Conservation (phyloP, 2,888 invertebrate species). For the Tetragonula carbonaria region DNA sequence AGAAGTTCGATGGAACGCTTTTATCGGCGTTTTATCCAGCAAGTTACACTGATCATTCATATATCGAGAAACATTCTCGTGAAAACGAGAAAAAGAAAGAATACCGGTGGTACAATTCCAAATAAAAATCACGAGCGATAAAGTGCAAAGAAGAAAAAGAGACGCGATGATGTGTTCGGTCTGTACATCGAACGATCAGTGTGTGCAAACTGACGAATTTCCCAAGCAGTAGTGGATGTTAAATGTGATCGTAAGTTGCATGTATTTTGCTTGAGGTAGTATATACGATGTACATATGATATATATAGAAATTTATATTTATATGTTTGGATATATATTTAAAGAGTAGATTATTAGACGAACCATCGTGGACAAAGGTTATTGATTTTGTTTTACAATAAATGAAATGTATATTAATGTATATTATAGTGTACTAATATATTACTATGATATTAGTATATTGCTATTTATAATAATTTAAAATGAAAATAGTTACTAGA, state of each 20-base stretch:
- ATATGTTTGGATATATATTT: background rate
- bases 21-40: slow-evolving; percentile 6
- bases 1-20: slow-evolving; percentile 17
- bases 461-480: background rate
- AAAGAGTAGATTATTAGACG: background rate
- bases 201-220: slow-evolving; percentile 5
- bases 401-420: too few species aligned
- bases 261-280: slow-evolving; percentile 23
- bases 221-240: slow-evolving; percentile 12
- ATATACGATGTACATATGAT: too few species aligned
- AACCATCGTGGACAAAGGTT: slow-evolving; percentile 20
- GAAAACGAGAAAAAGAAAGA: background rate
- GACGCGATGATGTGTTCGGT: background rate
- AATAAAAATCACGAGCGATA: background rate
- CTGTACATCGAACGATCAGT: slow-evolving; percentile 19
- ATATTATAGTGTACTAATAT: too few species aligned
- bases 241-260: slow-evolving; percentile 33
- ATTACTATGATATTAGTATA: too few species aligned
- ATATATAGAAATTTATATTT: slow-evolving; percentile 5
- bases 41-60: slow-evolving; percentile 4
- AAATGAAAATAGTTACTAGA: background rate
- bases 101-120: background rate
- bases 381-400: background rate
- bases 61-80: background rate
- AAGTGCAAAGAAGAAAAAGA: too few species aligned